Evolutionary conservation across 1,140 invertebrate species (phyloP).

Genomic region (Ectropis grisescens): DNA sequence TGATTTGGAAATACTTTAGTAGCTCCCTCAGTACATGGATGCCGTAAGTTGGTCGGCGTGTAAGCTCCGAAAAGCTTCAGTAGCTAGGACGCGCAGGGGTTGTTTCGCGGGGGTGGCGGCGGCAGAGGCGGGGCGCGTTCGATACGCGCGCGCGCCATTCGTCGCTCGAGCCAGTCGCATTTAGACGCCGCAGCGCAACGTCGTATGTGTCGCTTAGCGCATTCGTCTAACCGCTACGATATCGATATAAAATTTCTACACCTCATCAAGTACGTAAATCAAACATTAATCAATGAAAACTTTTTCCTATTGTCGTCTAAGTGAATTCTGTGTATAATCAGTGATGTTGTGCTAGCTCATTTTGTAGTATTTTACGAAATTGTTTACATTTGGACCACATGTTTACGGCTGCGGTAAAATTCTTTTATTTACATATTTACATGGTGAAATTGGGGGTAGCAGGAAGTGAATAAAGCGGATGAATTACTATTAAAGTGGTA

Average conservation of each 20-base stretch:
- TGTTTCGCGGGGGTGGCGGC: conserved; percentile 34
- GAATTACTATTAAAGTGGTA: no score
- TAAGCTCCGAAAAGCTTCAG: no score
- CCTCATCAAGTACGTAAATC: conserved; percentile 39
- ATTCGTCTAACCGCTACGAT: conserved; percentile 46
- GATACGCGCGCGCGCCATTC: conserved; percentile 58
- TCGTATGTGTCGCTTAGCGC: conserved; percentile 19
- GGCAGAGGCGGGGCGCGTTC: conserved; percentile 39
- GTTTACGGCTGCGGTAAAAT: conserved; percentile 14
- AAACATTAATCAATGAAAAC: no score
- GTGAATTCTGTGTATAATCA: no score
- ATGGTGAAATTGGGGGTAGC: conserved; percentile 1
- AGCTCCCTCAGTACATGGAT: no score
- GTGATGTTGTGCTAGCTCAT: no score
- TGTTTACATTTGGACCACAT: conserved; percentile 31
- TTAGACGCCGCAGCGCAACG: conserved; percentile 28
- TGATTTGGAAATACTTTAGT: no score
- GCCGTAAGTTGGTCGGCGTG: no score
- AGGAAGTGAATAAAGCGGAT: no score
- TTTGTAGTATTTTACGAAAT: conserved; percentile 9
- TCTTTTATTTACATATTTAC: conserved; percentile 1
- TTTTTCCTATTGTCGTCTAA: no score
- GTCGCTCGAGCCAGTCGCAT: conserved; percentile 41
- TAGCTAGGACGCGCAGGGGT: conserved; percentile 28
- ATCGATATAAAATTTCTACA: conserved; percentile 31